phyloP scores from a whole-genome alignment of 2,888 invertebrate species.

The Lithodes maja region DNA sequence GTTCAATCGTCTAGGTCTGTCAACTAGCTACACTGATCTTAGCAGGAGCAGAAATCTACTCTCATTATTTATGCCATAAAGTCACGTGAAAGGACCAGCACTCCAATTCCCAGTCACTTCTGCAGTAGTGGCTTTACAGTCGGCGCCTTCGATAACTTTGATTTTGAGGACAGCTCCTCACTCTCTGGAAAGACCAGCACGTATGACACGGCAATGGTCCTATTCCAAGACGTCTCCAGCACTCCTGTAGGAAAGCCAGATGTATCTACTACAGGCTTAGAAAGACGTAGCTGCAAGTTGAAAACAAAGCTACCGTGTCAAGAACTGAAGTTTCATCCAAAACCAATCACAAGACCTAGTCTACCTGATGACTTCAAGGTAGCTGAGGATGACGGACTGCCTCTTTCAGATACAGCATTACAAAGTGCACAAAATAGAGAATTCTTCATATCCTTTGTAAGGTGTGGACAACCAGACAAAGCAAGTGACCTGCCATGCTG shows the following conservation, averaged over 20 bases:
- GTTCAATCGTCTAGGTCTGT: neutral
- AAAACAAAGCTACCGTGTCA: neutral
- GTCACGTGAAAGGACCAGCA: neutral
- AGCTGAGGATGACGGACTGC: too few species aligned
- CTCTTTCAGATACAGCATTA: neutral
- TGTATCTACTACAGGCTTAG: neutral
- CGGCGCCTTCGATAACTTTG: neutral
- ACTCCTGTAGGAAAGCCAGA: neutral
- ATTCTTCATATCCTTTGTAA: neutral
- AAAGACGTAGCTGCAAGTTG: rapidly evolving
- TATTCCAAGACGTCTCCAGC: neutral
- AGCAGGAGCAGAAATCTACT: neutral
- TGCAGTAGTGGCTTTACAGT: neutral
- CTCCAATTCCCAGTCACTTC: neutral
- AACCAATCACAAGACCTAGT: neutral
- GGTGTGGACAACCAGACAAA: neutral
- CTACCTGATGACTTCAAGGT: rapidly evolving
- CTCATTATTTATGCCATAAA: neutral
- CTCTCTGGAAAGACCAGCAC: neutral
- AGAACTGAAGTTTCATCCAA: neutral
- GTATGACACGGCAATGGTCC: neutral
- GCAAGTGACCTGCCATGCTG: neutral
- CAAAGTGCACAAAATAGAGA: neutral
- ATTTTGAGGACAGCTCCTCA: neutral
- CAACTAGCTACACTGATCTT: neutral